These are phyloP conservation scores for Pseudanteris insignis DNA, from an alignment of 2,888 invertebrate genomes.

Conservation along the genomic window DNA sequence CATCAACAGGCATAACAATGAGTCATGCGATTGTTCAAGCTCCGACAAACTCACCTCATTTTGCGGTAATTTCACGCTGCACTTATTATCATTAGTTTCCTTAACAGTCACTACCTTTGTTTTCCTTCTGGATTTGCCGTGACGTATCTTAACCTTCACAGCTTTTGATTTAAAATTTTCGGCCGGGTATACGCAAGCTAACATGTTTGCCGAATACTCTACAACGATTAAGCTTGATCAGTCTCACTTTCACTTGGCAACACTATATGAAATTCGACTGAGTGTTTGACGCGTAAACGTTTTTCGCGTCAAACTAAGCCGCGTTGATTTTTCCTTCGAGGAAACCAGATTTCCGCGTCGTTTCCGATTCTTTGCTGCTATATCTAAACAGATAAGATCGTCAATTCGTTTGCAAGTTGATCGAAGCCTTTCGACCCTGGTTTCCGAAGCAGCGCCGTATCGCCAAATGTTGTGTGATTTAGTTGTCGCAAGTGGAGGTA, in stretches of 20 bases:
- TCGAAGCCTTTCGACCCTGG: constrained; percentile 31
- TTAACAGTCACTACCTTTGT: constrained; percentile 53
- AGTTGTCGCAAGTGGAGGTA: constrained; percentile 31
- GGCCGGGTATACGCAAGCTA: constrained; percentile 63
- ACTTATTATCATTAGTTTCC: constrained; percentile 48
- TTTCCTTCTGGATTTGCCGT: constrained; percentile 58
- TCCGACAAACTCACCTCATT: constrained; percentile 46
- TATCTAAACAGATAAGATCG: constrained; percentile 39
- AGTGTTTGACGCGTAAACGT: constrained; percentile 13
- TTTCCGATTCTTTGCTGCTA: constrained; percentile 30
- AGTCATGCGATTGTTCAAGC: constrained; percentile 29
- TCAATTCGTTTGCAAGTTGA: constrained; percentile 30
- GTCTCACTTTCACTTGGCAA: constrained; percentile 36
- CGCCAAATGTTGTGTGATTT: constrained; percentile 40
- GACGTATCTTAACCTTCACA: constrained; percentile 57
- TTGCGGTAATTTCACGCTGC: constrained; percentile 34
- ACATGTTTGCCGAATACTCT: constrained; percentile 51
- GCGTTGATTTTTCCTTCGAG: constrained; percentile 32
- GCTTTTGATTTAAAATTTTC: constrained; percentile 62
- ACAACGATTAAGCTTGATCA: no score
- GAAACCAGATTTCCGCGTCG: constrained; percentile 38
- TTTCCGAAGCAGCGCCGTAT: constrained; percentile 31
- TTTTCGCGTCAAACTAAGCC: constrained; percentile 12
- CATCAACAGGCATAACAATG: constrained; percentile 12
- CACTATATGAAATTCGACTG: not conserved